Evolutionary conservation across 2,888 invertebrate genomes (phyloP).

Genomic region (Sycophila texana): DNA sequence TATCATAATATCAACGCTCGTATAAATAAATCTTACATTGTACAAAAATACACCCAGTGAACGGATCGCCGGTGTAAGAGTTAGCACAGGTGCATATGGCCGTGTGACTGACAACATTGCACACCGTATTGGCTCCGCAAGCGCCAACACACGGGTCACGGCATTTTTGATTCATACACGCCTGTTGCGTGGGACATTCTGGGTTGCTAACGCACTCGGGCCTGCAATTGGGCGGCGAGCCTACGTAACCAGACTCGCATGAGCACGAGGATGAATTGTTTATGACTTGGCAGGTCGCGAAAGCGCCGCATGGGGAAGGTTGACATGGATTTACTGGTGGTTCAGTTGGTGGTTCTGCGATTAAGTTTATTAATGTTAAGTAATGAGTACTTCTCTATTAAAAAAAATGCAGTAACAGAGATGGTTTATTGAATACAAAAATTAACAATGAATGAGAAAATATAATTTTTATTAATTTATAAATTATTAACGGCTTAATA

Average conservation of each 20-base stretch:
- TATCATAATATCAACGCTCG: neutral
- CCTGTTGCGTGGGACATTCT: constrained; percentile 80
- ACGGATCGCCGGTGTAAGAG: constrained; percentile 86
- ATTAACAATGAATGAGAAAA: neutral
- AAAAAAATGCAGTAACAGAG: neutral
- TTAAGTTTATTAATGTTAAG: neutral
- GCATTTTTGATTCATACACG: constrained; percentile 83
- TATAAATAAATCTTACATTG: constrained; percentile 37
- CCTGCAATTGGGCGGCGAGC: constrained; percentile 85
- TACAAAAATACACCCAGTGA: constrained; percentile 74
- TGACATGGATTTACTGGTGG: constrained; percentile 79
- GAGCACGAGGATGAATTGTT: constrained; percentile 83
- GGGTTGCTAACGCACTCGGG: constrained; percentile 85
- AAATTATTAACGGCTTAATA: neutral
- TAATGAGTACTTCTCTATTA: constrained; percentile 8
- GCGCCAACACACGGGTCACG: constrained; percentile 85
- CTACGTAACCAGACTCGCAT: constrained; percentile 82
- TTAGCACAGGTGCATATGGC: constrained; percentile 85
- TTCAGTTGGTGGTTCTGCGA: constrained; percentile 17
- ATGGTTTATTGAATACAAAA: neutral
- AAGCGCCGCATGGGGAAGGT: constrained; percentile 78
- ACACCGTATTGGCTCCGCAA: constrained; percentile 82
- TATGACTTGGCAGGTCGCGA: constrained; percentile 82
- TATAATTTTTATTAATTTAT: neutral
- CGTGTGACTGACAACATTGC: constrained; percentile 83